Evolutionary conservation across 2,113 vertebrate species (phyloP).

Genomic region (Phalacrocorax brasilianus): DNA sequence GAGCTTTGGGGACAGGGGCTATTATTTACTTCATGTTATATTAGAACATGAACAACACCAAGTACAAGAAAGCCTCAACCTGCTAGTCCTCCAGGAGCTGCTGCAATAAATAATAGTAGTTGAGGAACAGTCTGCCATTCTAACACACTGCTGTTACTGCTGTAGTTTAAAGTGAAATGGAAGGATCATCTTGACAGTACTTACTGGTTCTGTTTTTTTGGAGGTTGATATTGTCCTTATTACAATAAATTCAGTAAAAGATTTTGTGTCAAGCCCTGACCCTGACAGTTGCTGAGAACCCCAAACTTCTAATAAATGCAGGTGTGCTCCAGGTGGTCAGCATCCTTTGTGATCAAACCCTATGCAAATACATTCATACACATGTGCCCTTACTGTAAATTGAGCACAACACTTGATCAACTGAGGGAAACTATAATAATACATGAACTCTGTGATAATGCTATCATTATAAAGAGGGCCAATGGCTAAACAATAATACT

Average conservation of each 20-base stretch:
- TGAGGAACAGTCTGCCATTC: not conserved
- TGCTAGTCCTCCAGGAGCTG: not conserved
- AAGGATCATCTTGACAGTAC: not conserved
- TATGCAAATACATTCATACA: not conserved
- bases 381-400: rapidly evolving
- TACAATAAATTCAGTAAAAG: not conserved
- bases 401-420: not conserved
- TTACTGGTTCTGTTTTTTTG: not conserved
- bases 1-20: not conserved
- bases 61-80: not conserved
- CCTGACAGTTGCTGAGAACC: not conserved
- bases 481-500: not conserved
- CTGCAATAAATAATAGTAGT: not conserved
- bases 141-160: not conserved
- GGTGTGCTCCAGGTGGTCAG: not conserved
- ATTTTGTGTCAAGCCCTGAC: not conserved
- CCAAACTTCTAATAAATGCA: not conserved
- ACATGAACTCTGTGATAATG: not conserved
- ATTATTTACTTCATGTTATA: not conserved
- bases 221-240: not conserved
- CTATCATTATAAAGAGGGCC: not conserved
- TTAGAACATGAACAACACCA: not conserved
- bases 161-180: not conserved
- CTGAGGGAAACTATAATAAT: not conserved
- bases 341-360: not conserved